Percentiles rank a stretch among this genome's conserved stretches.
phyloP scores from a whole-genome alignment of 2,888 invertebrate genomes.

The Phalera bucephala region DNA sequence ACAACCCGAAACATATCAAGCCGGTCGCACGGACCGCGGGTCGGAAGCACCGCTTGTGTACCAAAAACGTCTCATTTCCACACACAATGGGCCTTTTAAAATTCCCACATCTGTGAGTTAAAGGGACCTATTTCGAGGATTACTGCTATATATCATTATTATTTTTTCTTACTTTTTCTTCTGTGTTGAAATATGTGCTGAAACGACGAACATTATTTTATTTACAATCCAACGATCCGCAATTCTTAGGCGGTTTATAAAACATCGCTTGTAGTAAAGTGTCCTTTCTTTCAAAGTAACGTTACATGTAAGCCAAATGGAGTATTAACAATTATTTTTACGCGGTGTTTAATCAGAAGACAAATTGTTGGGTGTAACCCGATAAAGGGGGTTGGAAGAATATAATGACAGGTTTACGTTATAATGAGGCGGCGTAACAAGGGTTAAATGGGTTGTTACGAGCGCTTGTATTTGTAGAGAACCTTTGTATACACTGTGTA shows the following conservation, averaged over 20 bases:
- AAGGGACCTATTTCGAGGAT: slow-evolving; percentile 10
- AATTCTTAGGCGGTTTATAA: too few relatives aligned
- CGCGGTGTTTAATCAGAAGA: too few relatives aligned
- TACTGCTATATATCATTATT: slow-evolving; percentile 10
- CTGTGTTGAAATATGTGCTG: background rate
- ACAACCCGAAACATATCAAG: too few relatives aligned
- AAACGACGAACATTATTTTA: too few relatives aligned
- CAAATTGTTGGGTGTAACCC: too few relatives aligned
- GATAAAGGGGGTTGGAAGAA: slow-evolving; percentile 6
- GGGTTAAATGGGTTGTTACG: slow-evolving; percentile 8
- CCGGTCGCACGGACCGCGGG: slow-evolving; percentile 1
- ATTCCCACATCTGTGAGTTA: slow-evolving; percentile 25
- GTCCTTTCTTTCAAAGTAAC: too few relatives aligned
- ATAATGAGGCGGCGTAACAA: slow-evolving; percentile 4
- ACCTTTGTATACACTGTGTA: too few relatives aligned
- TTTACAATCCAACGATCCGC: too few relatives aligned
- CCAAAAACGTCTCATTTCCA: slow-evolving; percentile 11
- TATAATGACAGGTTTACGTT: slow-evolving; percentile 6
- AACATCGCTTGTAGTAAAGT: too few relatives aligned
- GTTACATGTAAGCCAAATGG: too few relatives aligned
- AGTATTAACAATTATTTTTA: too few relatives aligned
- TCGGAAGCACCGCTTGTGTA: slow-evolving; percentile 16
- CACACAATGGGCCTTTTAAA: slow-evolving; percentile 24
- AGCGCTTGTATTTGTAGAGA: too few relatives aligned
- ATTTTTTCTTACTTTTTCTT: slow-evolving; percentile 2